These are phyloP conservation scores for Synanthedon tipuliformis DNA, from an alignment of 2,888 invertebrate genomes.

Conservation along the genomic window DNA sequence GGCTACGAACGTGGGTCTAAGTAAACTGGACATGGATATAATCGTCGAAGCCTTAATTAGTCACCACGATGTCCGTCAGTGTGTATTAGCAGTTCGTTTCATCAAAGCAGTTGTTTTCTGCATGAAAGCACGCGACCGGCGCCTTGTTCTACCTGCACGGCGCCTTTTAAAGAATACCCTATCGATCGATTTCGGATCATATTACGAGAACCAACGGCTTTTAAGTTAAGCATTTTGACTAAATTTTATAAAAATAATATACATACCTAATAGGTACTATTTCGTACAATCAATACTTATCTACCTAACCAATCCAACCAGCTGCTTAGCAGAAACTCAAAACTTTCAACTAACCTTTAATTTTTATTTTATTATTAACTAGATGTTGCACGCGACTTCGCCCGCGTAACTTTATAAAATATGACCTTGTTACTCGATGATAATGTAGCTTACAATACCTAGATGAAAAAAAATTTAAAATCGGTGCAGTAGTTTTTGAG, in stretches of 20 bases:
- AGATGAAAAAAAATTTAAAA: no score
- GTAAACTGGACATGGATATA: constrained; percentile 21
- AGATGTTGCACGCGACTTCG: no score
- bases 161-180: constrained; percentile 46
- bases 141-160: constrained; percentile 40
- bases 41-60: constrained; percentile 57
- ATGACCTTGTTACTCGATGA: no score
- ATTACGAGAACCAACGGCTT: constrained; percentile 28
- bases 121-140: constrained; percentile 48
- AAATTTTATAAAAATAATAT: background rate
- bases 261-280: no score
- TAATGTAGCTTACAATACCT: no score
- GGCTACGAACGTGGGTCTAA: constrained; percentile 11
- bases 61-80: constrained; percentile 60
- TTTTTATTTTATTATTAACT: no score
- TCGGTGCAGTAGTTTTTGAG: no score
- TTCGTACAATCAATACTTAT: no score
- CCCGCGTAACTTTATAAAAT: no score
- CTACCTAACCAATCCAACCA: no score
- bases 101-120: constrained; percentile 60
- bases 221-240: background rate
- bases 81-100: constrained; percentile 62
- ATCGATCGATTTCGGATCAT: constrained; percentile 43
- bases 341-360: no score
- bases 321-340: no score